phyloP scores from a whole-genome alignment of 37 sponge, comb jelly and placozoan genomes.

The Chondrilla cf. caribensis region DNA sequence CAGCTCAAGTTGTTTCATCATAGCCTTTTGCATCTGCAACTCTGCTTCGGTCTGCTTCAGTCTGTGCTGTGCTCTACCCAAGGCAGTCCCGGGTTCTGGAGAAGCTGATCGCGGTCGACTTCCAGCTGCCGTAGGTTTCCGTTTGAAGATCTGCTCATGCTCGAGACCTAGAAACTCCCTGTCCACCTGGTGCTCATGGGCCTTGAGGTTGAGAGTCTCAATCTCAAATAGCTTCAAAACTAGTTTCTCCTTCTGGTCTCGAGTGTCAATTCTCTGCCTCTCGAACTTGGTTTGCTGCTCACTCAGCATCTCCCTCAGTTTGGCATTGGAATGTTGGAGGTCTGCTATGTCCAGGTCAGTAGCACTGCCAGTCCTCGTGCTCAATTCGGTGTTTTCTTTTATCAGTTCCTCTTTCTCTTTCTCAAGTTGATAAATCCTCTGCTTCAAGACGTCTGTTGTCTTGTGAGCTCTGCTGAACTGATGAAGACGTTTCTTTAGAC shows the following conservation, averaged over 20 bases:
- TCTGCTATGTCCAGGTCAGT: slow-evolving; percentile 45
- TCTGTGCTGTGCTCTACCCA: background rate
- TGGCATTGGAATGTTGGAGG: slow-evolving; percentile 33
- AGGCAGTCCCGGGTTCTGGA: background rate
- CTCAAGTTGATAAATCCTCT: slow-evolving; percentile 46
- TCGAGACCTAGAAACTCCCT: slow-evolving; percentile 37
- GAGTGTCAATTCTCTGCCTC: slow-evolving; percentile 24
- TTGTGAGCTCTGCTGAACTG: slow-evolving; percentile 26
- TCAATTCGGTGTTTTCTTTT: slow-evolving; percentile 44
- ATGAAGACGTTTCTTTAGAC: slow-evolving; percentile 39
- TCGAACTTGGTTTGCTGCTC: slow-evolving; percentile 30
- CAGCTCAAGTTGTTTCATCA: slow-evolving; percentile 51
- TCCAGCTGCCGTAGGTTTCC: background rate
- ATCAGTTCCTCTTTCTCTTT: slow-evolving; percentile 53
- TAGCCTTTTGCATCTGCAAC: slow-evolving; percentile 36
- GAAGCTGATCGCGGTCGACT: slow-evolving; percentile 1
- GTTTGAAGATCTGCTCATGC: background rate
- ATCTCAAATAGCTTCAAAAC: slow-evolving; percentile 66
- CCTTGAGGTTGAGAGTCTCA: slow-evolving; percentile 41
- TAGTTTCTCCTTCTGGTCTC: slow-evolving; percentile 62
- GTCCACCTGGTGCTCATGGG: slow-evolving; percentile 52
- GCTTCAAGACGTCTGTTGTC: background rate
- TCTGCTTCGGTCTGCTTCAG: slow-evolving; percentile 30
- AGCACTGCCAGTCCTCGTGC: background rate
- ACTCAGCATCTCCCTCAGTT: slow-evolving; percentile 30